Percentiles rank a stretch among this genome's conserved stretches.
phyloP scores from a whole-genome alignment of 2,888 invertebrate genomes.

The Polyommatus icarus region DNA sequence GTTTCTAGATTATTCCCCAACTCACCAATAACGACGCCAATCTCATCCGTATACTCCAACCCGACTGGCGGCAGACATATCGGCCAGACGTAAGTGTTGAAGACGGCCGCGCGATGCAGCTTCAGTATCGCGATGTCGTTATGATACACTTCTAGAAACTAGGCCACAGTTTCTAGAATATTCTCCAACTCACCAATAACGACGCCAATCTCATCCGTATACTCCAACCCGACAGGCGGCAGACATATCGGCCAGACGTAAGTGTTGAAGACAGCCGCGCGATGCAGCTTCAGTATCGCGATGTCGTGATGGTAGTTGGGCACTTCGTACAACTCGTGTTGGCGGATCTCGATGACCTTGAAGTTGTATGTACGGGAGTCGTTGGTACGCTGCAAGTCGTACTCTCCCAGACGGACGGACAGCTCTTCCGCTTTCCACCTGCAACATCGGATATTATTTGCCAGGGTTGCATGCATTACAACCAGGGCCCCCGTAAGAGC shows the following conservation, averaged over 20 bases:
- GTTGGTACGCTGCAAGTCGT: slow-evolving; percentile 84
- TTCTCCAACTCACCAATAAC: slow-evolving; percentile 80
- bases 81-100: slow-evolving; percentile 91
- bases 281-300: slow-evolving; percentile 84
- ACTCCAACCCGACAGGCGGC: slow-evolving; percentile 82
- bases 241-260: slow-evolving; percentile 93
- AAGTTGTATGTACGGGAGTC: slow-evolving; percentile 87
- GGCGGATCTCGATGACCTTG: slow-evolving; percentile 82
- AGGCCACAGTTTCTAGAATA: background rate
- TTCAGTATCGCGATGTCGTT: too few species aligned
- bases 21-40: slow-evolving; percentile 84
- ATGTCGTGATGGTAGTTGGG: slow-evolving; percentile 88
- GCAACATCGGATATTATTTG: too few species aligned
- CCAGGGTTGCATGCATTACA: too few species aligned
- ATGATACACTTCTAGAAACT: too few species aligned
- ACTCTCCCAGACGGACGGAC: slow-evolving; percentile 88
- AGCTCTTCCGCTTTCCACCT: slow-evolving; percentile 82
- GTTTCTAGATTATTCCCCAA: background rate
- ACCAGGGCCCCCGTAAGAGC: too few species aligned
- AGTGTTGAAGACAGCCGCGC: slow-evolving; percentile 85
- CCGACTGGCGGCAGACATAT: slow-evolving; percentile 88
- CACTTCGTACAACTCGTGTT: slow-evolving; percentile 85
- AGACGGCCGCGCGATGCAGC: slow-evolving; percentile 74
- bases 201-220: slow-evolving; percentile 82
- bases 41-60: slow-evolving; percentile 80